Base-by-base conservation (phyloP, 2,888 invertebrate species). In the Cylloceria caligata region DNA sequence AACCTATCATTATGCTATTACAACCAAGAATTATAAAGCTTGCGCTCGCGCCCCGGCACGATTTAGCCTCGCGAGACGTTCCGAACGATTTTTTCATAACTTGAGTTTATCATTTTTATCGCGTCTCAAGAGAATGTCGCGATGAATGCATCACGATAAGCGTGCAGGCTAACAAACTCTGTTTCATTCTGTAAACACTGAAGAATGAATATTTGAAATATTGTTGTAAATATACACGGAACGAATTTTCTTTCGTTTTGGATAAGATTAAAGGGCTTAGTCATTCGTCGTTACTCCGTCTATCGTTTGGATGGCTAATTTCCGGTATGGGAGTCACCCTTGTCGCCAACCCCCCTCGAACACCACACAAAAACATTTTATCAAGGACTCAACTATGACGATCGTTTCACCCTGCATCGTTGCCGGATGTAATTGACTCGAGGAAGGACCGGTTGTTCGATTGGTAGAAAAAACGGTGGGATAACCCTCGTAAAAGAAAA, bases 1-100 rank as follows among this genome's bases (percentile, higher is more conserved):
- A 42, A 78, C 27, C 69, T 69, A 73, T 81, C 68, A 78, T 81
- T 74, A 81, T 36, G 69, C 57, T 71, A 69, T 68, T 73, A 81
- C 49, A 74, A 81, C 49, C 60, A n/a, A 21, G 34, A 69, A 81
- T 81, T 81, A 78, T 65, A 49, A 65, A 64, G 34, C 34, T 5
- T n/a, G 27, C 2, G 27, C 30, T 42, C 24, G 45, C 65, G 45
- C 39, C 39, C 64, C 42, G 42, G 45, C 65, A 65, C 65, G 57
- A 57, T 60, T 71, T 19, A 45, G 16, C 34, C 42, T 60, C 19
- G 11, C 45, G 24, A 45, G 45, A 60, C 57, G 45, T 52, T 34
- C 30, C 21, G 13, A 19, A 34, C 39, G 24, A 78, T 81, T 78
- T 81, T 81, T 45, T 78, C 78, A 78, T 47, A 62, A 55, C 19